Base-by-base conservation (phyloP, 2,797 vertebrate genomes). In the Adelosebastes latens region DNA sequence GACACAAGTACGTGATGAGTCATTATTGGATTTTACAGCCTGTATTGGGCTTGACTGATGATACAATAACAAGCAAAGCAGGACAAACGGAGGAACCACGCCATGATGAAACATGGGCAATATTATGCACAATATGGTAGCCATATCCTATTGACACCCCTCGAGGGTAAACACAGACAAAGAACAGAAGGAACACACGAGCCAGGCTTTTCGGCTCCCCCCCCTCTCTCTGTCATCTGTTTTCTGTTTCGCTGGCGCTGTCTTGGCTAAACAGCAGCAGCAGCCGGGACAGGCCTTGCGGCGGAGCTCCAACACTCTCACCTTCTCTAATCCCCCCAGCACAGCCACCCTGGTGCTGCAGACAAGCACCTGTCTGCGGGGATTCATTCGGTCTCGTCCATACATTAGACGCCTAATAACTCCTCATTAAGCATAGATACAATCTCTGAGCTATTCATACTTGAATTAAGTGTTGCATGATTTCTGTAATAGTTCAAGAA, bases 191-290 rank as follows among this genome's bases (percentile, higher is more conserved):
- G 89, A 91, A 68, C 82, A 72, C 80, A 78, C 83, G 69, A 84
- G 78, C 79, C 83, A 88, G 84, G 72, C 88, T 81, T 90, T 46
- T 91, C 65, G 64, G 63, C 81, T 4, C 20, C 77, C 81, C 29
- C 7, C 70, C 77, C n/a, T 66, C 77, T 58, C 72, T 34, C 82
- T 9, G 79, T 93, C 95, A 96, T 96, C 94, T 96, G 95, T 90
- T 95, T 95, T 91, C 76, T 84, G 91, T 95, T 95, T 94, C 67
- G 22, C 79, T 90, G 90, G 87, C 64, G 76, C 91, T 89, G 81
- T 58, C 72, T 89, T 80, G 93, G 88, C 92, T 90, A 87, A 94
- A 88, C 89, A 91, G 90, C 92, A 92, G 90, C 92, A 91, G 91
- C 93, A 93, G 93, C 87, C 91, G 77, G 88, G 78, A 84, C 75